Base-by-base conservation (phyloP, 2,888 invertebrate genomes). In the Agrochola macilenta region DNA sequence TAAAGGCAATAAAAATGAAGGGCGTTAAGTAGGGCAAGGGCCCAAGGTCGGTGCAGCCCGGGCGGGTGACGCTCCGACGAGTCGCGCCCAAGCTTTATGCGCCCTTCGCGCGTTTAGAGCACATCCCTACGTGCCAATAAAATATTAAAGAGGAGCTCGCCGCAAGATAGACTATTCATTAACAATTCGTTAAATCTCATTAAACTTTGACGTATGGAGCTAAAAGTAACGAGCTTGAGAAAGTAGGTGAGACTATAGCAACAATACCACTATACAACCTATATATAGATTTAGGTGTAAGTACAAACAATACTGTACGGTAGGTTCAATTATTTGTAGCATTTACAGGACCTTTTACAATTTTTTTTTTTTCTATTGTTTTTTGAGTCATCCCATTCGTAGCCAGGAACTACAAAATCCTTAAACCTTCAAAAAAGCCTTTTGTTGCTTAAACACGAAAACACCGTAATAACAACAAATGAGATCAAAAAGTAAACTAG, bases 1-100 rank as follows among this genome's bases (percentile, higher is more conserved):
- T 82, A 75, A 39, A 74, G 76, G 76, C 71, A 79, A 77, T 86
- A 82, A 85, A 89, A 86, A 88, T 86, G 76, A 85, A 85, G 86
- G 88, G 86, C 81, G 87, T 79, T 87, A 90, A 89, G 90, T 88
- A 86, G 89, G 92, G 92, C 91, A 93, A 92, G 93, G 93, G 90
- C 92, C 90, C 94, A 95, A 95, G 95, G 94, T 94, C 94, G 93
- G 84, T 93, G 92, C 94, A 94, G 90, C 91, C 90, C 90, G 91
- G 90, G 90, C 89, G 89, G 89, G 89, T 78, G 82, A 85, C 89
- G 89, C 91, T 91, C 87, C 81, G 83, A 79, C 85, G 86, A 80
- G 83, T 83, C 81, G 85, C 81, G 85, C 85, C 83, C 87, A 89
- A 90, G 91, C 92, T 91, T 89, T 89, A 88, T 89, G 91, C 91